These are phyloP conservation scores for Epizoanthus scotinus DNA, from an alignment of 92 coral and sea anemone genomes.

Conservation along the genomic window DNA sequence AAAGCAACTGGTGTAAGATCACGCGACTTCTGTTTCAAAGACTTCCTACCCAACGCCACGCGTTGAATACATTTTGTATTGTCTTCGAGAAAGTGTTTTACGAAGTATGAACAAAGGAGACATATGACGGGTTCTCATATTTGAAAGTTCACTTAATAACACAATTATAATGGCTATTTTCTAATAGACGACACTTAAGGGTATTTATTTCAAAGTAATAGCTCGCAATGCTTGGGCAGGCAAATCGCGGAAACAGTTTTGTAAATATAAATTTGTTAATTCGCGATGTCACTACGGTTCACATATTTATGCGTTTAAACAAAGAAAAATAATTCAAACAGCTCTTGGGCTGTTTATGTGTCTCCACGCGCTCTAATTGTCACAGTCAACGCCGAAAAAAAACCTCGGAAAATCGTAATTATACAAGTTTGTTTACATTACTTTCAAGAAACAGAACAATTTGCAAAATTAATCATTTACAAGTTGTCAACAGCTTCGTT, in stretches of 20 bases:
- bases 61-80: not conserved
- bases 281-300: not conserved
- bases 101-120: conserved; percentile 14
- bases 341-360: not conserved
- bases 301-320: not conserved
- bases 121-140: conserved; percentile 34
- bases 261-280: not conserved
- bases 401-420: not conserved
- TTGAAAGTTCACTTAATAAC: conserved; percentile 29
- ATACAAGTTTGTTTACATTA: too few relatives aligned
- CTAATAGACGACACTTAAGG: conserved; percentile 11
- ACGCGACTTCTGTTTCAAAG: conserved; percentile 11
- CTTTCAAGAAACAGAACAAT: not conserved
- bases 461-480: not conserved
- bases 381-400: not conserved
- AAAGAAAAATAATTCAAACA: not conserved
- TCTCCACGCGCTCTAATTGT: not conserved
- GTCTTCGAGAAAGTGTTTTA: conserved; percentile 12
- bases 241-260: not conserved
- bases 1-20: not conserved
- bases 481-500: conserved; percentile 21
- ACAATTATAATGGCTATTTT: conserved; percentile 21
- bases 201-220: not conserved
- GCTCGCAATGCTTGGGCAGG: not conserved
- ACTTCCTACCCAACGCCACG: conserved; percentile 17